Evolutionary conservation across 2,797 vertebrate species (phyloP), one percentile per base, ranked within the genome.

Genomic region (Gouania willdenowi): DNA sequence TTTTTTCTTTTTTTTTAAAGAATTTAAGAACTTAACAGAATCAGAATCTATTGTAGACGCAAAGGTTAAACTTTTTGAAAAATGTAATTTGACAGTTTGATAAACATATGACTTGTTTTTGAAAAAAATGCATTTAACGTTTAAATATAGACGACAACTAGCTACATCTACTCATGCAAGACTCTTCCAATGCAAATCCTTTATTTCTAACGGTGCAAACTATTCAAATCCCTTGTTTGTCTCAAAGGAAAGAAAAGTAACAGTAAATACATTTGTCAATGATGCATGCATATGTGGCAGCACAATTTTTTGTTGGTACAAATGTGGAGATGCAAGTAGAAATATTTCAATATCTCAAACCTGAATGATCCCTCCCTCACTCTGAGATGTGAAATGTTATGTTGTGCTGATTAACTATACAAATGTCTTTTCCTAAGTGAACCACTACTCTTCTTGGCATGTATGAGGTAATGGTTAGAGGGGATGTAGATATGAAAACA

Each of bases 61-160:
- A n/a, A n/a, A n/a, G n/a, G n/a, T n/a, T n/a, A n/a, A n/a, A n/a
- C n/a, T n/a, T n/a, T n/a, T n/a, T n/a, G n/a, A n/a, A n/a, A n/a
- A n/a, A n/a, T n/a, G n/a, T n/a, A n/a, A n/a, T n/a, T n/a, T n/a
- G n/a, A n/a, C n/a, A n/a, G n/a, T n/a, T n/a, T n/a, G n/a, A n/a
- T n/a, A n/a, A n/a, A n/a, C n/a, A n/a, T n/a, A n/a, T n/a, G n/a
- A n/a, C n/a, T n/a, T n/a, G n/a, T n/a, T n/a, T n/a, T n/a, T n/a
- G n/a, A n/a, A n/a, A n/a, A 34, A 60, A 48, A 52, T 43, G 25
- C 13, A 42, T 41, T 54, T 31, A 32, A 6, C 26, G 20, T 23
- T 49, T 34, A 41, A 53, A 44, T 34, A 52, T 41, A 70, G 42
- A 19, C 57, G 51, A 34, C 40, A 45, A 56, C 65, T 53, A 32